Conservation (phyloP, 2,113 vertebrate genomes). For the Condylura cristata region DNA sequence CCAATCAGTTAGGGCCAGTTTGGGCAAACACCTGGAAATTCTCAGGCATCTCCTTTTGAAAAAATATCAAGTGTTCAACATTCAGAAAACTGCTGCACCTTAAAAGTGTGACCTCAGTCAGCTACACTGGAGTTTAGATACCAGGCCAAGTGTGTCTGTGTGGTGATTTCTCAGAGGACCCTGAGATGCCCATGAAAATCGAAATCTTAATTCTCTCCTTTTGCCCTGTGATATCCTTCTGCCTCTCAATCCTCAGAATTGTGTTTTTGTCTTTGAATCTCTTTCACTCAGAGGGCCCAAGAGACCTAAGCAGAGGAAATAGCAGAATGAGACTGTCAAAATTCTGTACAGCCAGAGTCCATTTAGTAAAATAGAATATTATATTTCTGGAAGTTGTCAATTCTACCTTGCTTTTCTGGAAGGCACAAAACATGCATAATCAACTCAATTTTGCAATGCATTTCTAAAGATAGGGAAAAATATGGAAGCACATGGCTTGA, state of each 20-base stretch:
- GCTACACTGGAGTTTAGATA: constrained; percentile 24
- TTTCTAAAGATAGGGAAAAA: neutral
- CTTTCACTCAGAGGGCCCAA: constrained; percentile 47
- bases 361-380: constrained; percentile 61
- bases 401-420: constrained; percentile 61
- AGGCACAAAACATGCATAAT: constrained; percentile 60
- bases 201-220: constrained; percentile 64
- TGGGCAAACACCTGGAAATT: constrained; percentile 38
- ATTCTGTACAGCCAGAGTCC: constrained; percentile 41
- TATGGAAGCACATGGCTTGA: neutral
- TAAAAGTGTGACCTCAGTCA: constrained; percentile 40
- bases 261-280: constrained; percentile 52
- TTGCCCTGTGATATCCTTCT: constrained; percentile 35
- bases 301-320: constrained; percentile 59
- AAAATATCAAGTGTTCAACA: constrained; percentile 41
- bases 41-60: constrained; percentile 37
- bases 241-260: constrained; percentile 41
- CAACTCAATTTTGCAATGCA: constrained; percentile 33
- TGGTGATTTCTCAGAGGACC: constrained; percentile 46
- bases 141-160: neutral
- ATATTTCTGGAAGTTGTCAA: constrained; percentile 55
- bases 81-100: constrained; percentile 55
- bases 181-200: neutral
- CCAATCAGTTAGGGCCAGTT: neutral
- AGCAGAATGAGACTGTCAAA: constrained; percentile 63